Conservation (phyloP, 2,888 invertebrate genomes). For the Belgica antarctica region DNA sequence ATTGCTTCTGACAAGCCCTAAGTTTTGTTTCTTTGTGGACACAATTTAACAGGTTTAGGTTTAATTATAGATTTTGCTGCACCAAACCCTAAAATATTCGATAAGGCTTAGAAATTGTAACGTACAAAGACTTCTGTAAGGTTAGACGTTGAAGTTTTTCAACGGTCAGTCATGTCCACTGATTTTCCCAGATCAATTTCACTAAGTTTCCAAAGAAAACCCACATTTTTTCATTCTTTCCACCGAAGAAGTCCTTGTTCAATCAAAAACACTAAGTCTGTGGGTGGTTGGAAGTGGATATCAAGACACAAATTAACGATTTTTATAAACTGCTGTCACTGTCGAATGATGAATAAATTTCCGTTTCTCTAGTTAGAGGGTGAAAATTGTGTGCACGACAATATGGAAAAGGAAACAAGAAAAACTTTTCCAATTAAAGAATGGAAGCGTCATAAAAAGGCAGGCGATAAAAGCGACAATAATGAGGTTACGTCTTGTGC, state of each 20-base stretch:
- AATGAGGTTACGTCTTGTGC: constrained; percentile 12
- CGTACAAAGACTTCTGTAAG: not conserved
- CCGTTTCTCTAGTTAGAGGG: constrained; percentile 4
- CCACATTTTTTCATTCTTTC: too few species aligned
- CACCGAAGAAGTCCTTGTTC: too few species aligned
- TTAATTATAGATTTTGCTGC: not conserved
- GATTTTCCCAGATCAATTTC: too few species aligned
- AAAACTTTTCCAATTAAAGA: constrained; percentile 28
- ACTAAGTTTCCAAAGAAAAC: too few species aligned
- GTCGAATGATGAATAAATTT: not conserved
- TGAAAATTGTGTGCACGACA: not conserved
- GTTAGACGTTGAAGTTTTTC: too few species aligned
- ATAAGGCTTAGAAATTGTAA: not conserved
- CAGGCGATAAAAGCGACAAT: not conserved
- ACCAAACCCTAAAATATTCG: not conserved
- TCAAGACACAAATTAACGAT: constrained; percentile 14
- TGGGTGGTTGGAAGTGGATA: not conserved
- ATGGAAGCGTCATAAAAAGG: not conserved
- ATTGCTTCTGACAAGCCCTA: constrained; percentile 28
- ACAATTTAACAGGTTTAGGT: not conserved
- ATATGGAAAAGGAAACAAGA: not conserved
- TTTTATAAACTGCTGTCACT: too few species aligned
- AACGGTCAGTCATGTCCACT: too few species aligned
- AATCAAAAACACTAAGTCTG: too few species aligned
- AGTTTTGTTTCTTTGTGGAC: not conserved